A percentile compares a stretch with the other conserved stretches of the same genome.
Conservation (phyloP, 1,140 invertebrate genomes). For the Propsilocerus akamusi region DNA sequence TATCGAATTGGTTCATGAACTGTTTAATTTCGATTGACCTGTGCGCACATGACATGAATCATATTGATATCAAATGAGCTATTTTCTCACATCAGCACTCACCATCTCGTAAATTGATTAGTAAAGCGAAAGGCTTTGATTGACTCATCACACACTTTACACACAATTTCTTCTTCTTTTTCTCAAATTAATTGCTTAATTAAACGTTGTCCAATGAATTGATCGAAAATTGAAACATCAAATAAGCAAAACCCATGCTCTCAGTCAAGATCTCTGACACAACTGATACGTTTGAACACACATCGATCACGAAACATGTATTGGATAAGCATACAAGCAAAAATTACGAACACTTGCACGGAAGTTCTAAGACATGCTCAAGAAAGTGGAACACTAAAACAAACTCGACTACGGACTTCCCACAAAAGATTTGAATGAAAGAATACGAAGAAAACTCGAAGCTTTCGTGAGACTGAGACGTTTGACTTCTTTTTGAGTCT, state of each 20-base stretch:
- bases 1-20: not conserved
- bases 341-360: not conserved
- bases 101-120: not conserved
- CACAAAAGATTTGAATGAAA: not conserved
- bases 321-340: not conserved
- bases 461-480: too few relatives aligned
- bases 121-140: not conserved
- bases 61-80: not conserved
- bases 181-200: not conserved
- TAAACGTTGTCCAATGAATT: not conserved
- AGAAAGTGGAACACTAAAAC: not conserved
- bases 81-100: not conserved
- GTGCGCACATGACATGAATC: not conserved
- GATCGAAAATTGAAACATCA: conserved; percentile 1
- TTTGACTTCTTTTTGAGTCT: not conserved
- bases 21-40: not conserved
- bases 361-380: not conserved
- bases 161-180: not conserved
- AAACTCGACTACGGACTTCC: not conserved
- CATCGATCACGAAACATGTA: not conserved
- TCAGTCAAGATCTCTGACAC: too few relatives aligned
- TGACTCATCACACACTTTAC: not conserved
- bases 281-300: too few relatives aligned
- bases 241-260: too few relatives aligned
- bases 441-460: not conserved